A percentile compares a stretch with the other conserved stretches of the same genome.
phyloP scores from a whole-genome alignment of 2,888 invertebrate species.

The Neoaliturus tenellus region DNA sequence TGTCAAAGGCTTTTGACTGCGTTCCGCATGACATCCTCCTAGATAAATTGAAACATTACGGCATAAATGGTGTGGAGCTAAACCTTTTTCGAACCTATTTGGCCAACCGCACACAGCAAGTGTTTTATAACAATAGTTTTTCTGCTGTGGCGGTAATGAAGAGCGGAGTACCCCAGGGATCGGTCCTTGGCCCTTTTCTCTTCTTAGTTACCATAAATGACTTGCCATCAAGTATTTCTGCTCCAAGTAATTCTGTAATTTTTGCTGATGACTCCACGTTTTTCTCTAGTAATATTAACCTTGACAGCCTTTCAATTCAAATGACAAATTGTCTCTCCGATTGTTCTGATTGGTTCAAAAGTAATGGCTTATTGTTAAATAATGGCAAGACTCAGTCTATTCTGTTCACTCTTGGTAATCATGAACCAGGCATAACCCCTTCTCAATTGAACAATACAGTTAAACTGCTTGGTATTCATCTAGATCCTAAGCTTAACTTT shows the following conservation, averaged over 20 bases:
- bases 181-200: not conserved
- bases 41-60: not conserved
- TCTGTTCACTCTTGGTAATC: too few species aligned
- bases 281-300: not conserved
- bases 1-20: slow-evolving; percentile 19
- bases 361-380: too few species aligned
- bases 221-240: not conserved
- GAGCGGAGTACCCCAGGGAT: not conserved
- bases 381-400: too few species aligned
- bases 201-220: not conserved
- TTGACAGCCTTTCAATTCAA: too few species aligned
- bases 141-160: not conserved
- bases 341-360: too few species aligned
- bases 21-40: not conserved
- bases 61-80: not conserved
- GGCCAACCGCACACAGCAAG: not conserved
- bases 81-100: not conserved
- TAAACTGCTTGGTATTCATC: too few species aligned
- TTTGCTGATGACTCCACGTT: not conserved
- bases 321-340: too few species aligned
- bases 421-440: too few species aligned
- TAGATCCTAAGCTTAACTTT: too few species aligned
- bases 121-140: not conserved
- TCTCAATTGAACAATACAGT: too few species aligned
- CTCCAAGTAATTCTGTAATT: not conserved